A percentile compares a stretch with the other conserved stretches of the same genome.
phyloP scores from a whole-genome alignment of 2,888 invertebrate genomes.

The Pilophorus perplexus region DNA sequence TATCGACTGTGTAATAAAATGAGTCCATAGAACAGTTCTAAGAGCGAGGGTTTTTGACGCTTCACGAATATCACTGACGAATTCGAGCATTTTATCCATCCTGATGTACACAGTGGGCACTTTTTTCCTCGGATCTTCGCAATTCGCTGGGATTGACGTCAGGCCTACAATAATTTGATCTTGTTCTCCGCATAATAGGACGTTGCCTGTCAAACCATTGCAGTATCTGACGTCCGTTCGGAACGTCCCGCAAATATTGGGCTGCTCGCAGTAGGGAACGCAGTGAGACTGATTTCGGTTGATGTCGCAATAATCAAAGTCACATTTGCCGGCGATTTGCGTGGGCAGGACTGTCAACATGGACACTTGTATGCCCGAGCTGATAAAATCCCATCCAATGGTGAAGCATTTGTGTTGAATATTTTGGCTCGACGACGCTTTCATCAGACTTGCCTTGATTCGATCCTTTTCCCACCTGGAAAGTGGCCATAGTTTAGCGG shows the following conservation, averaged over 20 bases:
- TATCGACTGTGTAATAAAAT: too few relatives aligned
- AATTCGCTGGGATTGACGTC: not conserved
- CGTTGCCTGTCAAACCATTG: constrained; percentile 4
- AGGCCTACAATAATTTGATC: constrained; percentile 9
- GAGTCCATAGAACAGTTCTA: too few relatives aligned
- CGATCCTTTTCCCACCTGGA: too few relatives aligned
- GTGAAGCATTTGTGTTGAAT: too few relatives aligned
- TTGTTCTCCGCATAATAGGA: constrained; percentile 3
- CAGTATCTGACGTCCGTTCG: not conserved
- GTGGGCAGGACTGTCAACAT: not conserved
- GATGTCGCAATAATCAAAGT: not conserved
- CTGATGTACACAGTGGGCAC: not conserved
- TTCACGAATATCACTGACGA: too few relatives aligned
- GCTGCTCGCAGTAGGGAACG: not conserved
- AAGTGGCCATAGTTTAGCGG: too few relatives aligned
- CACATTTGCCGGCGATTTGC: not conserved
- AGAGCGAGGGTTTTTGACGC: too few relatives aligned
- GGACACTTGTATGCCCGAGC: not conserved
- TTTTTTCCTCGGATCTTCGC: not conserved
- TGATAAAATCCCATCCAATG: not conserved
- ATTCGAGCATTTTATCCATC: too few relatives aligned
- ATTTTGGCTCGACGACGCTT: too few relatives aligned
- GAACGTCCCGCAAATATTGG: not conserved
- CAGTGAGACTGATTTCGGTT: not conserved
- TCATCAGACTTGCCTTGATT: too few relatives aligned